Evolutionary conservation across 2,113 vertebrate genomes (phyloP), one percentile per base, ranked within the genome.

Genomic region (Fulmarus glacialis): DNA sequence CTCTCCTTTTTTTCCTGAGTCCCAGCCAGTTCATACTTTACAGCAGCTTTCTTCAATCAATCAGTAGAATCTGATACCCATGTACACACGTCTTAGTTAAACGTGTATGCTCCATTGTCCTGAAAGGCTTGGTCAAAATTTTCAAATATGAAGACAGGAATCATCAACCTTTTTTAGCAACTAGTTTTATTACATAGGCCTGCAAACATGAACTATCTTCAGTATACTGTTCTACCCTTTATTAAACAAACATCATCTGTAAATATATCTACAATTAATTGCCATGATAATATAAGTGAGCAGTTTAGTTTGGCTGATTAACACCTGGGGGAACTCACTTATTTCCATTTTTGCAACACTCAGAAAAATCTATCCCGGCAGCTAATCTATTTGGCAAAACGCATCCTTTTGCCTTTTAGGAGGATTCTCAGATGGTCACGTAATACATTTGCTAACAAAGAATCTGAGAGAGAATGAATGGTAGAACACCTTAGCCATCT

Each of bases 251-350:
- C 36, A 24, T 55, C 34, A 58, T 47, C n/a, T 75, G 60, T 86
- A 94, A 89, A 86, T 89, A 63, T 67, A 91, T 58, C 66, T 75
- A 60, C 70, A 59, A 74, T 71, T 88, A 91, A 66, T 86, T 82
- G 59, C 50, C 59, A 82, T 48, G 55, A 85, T 80, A 96, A 92
- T 75, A 34, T 87, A 92, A 60, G 59, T 47, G 32, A 84, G 53
- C 47, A 47, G n/a, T 93, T 87, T 73, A 82, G 63, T 68, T 90
- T 45, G 22, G 26, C 56, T 90, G 87, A 94, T 88, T 96, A 96
- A 84, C 55, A 82, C 75, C 74, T 88, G 27, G 43, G 63, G 59
- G 42, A 62, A 63, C 11, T 52, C 36, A 74, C 34, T 56, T 86
- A 75, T 90, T 93, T 92, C 50, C 79, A 81, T 90, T 87, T 92